Evolutionary conservation across 1,140 invertebrate genomes (phyloP).

Genomic region (Bombus difficillimus): DNA sequence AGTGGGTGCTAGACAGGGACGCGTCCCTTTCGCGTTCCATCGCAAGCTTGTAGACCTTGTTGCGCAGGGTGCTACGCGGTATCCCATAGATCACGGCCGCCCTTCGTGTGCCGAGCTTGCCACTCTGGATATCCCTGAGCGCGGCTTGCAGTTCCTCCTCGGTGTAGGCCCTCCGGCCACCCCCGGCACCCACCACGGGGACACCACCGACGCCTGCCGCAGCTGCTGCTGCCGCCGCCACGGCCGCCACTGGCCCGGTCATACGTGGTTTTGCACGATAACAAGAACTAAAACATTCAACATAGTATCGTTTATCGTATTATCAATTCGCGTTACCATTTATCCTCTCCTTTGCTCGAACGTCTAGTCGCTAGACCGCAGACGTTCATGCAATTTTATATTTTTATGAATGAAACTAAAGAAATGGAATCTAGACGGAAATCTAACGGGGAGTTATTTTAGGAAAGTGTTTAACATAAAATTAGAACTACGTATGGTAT

Average conservation of each 20-base stretch:
- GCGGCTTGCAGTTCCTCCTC: conserved; percentile 95
- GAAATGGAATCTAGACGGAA: too few species aligned
- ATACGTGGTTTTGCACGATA: conserved; percentile 85
- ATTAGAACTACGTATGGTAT: too few species aligned
- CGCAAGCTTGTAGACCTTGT: conserved; percentile 96
- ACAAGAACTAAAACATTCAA: conserved; percentile 75
- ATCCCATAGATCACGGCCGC: conserved; percentile 97
- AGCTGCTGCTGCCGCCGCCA: conserved; percentile 61
- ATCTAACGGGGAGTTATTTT: too few species aligned
- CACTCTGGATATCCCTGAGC: conserved; percentile 95
- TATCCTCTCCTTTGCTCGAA: background rate
- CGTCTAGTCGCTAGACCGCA: too few species aligned
- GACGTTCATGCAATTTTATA: too few species aligned
- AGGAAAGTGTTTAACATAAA: too few species aligned
- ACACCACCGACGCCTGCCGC: conserved; percentile 72
- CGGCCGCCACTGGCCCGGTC: conserved; percentile 68
- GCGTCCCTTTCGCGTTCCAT: conserved; percentile 87
- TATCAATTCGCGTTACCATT: background rate
- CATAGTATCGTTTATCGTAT: background rate
- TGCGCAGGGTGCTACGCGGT: conserved; percentile 95
- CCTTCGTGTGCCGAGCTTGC: conserved; percentile 94
- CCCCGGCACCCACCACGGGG: conserved; percentile 65
- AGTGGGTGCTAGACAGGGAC: conserved; percentile 81
- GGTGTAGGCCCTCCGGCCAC: conserved; percentile 91
- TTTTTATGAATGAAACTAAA: too few species aligned